These are phyloP conservation scores for Pseudonaja textilis DNA, from an alignment of 2,113 vertebrate species.

Conservation along the genomic window DNA sequence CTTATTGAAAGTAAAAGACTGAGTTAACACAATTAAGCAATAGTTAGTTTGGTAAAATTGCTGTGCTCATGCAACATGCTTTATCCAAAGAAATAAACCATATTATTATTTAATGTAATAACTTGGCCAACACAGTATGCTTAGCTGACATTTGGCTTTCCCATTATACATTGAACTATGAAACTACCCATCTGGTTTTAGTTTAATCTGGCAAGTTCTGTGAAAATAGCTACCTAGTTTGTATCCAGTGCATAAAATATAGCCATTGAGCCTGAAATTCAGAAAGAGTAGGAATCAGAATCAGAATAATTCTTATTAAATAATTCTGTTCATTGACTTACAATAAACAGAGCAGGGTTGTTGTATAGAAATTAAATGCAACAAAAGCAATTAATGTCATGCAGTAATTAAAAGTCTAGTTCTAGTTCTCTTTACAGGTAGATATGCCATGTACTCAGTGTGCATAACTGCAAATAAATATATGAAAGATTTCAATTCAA, in stretches of 20 bases:
- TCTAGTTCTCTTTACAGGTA: background rate
- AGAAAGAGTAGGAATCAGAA: background rate
- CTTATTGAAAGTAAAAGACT: background rate
- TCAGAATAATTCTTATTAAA: background rate
- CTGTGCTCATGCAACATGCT: background rate
- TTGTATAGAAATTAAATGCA: background rate
- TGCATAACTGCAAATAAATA: background rate
- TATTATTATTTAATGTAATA: background rate
- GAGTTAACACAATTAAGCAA: background rate
- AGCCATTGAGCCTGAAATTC: background rate
- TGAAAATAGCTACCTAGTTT: background rate
- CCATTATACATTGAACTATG: background rate
- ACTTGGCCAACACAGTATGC: background rate
- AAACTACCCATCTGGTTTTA: background rate
- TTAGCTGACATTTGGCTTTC: background rate
- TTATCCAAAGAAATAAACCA: background rate
- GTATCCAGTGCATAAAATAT: background rate
- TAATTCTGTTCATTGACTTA: background rate
- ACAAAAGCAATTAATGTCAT: background rate
- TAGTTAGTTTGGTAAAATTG: background rate
- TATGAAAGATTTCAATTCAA: background rate
- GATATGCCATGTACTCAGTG: background rate
- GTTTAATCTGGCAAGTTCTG: background rate
- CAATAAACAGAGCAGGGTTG: background rate
- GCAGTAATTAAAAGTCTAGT: background rate